These are phyloP conservation scores for Epizoanthus ramosus DNA, from an alignment of 92 coral and sea anemone species.

Conservation along the genomic window DNA sequence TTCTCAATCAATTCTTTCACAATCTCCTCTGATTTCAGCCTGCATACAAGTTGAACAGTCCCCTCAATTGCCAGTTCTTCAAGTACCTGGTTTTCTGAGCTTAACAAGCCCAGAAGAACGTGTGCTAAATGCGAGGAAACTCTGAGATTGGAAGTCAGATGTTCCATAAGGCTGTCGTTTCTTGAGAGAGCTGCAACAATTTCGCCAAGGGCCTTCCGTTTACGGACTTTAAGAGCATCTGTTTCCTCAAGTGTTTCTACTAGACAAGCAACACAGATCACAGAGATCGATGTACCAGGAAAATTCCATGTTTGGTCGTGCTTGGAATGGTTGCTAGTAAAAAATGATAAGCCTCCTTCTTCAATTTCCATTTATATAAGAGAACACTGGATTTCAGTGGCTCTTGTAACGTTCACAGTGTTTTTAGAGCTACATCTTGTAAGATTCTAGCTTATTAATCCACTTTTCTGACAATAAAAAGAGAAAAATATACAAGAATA, in stretches of 20 bases:
- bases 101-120: constrained; percentile 64
- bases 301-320: constrained; percentile 84
- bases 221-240: constrained; percentile 67
- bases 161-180: constrained; percentile 50
- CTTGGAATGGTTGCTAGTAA: constrained; percentile 77
- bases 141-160: constrained; percentile 53
- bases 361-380: constrained; percentile 13
- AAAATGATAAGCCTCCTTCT: constrained; percentile 72
- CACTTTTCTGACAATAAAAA: not conserved
- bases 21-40: constrained; percentile 67
- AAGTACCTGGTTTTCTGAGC: constrained; percentile 62
- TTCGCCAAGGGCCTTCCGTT: constrained; percentile 83
- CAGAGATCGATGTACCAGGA: constrained; percentile 62
- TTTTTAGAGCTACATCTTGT: not conserved
- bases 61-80: constrained; percentile 68
- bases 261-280: constrained; percentile 89
- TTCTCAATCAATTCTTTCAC: constrained; percentile 77
- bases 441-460: not conserved
- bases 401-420: not conserved
- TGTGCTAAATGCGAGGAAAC: constrained; percentile 70
- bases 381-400: not conserved
- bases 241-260: constrained; percentile 81
- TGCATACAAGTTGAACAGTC: constrained; percentile 57
- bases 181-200: constrained; percentile 64
- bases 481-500: not conserved